Percentiles rank a stretch among this genome's conserved stretches.
phyloP scores from a whole-genome alignment of 2,113 vertebrate genomes.

The Paralichthys olivaceus region DNA sequence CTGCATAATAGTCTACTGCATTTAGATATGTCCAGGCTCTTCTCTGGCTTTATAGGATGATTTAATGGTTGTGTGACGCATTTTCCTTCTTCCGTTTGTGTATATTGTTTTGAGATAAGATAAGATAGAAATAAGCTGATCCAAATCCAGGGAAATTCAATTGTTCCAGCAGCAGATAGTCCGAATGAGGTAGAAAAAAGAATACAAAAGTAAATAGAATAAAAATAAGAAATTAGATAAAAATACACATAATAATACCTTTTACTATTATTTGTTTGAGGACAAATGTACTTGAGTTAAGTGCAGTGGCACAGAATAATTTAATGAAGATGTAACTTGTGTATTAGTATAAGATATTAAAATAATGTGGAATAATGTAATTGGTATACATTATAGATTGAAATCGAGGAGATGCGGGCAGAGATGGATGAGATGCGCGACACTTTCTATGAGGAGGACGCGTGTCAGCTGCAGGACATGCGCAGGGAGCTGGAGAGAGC shows the following conservation, averaged over 20 bases:
- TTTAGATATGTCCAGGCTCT: neutral
- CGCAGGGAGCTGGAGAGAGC: slow-evolving; percentile 96
- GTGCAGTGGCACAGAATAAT: too few relatives aligned
- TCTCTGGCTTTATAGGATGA: neutral
- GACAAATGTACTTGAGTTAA: too few relatives aligned
- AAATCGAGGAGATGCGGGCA: slow-evolving; percentile 96
- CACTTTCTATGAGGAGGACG: slow-evolving; percentile 98
- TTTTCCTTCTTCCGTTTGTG: neutral
- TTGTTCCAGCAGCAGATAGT: neutral
- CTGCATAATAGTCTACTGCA: neutral
- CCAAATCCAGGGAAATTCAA: too few relatives aligned
- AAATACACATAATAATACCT: too few relatives aligned
- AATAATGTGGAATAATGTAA: neutral
- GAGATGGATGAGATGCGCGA: slow-evolving; percentile 99
- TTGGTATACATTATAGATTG: slow-evolving; percentile 76
- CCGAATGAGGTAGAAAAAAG: neutral
- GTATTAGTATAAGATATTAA: too few relatives aligned
- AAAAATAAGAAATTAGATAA: too few relatives aligned
- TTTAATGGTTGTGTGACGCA: neutral
- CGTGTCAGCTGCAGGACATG: slow-evolving; percentile 98
- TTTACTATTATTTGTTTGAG: too few relatives aligned
- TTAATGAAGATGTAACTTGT: too few relatives aligned
- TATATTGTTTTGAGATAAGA: neutral
- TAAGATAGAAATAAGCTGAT: neutral
- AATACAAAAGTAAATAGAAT: neutral